Percentiles rank a stretch among this genome's conserved stretches.
Evolutionary conservation across 2,113 vertebrate genomes (phyloP).

Genomic region (Otolemur garnettii): DNA sequence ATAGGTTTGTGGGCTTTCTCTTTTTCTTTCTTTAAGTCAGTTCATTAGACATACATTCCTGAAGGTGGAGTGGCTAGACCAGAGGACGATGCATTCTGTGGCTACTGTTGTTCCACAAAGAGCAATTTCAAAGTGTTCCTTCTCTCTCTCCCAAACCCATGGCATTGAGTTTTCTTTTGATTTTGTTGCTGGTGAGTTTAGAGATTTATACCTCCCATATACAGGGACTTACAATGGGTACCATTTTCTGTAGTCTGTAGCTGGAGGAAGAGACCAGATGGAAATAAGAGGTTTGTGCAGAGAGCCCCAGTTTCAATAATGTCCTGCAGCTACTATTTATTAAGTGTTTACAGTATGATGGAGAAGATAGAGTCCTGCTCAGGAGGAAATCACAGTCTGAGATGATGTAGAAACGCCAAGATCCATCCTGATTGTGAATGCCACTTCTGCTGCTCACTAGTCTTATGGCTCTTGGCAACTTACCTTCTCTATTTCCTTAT

Average conservation of each 20-base stretch:
- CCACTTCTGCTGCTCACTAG: not conserved
- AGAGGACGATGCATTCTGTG: conserved; percentile 1
- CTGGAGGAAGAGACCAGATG: not conserved
- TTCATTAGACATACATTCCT: not conserved
- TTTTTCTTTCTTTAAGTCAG: conserved; percentile 26
- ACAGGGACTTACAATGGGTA: not conserved
- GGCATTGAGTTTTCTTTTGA: not conserved
- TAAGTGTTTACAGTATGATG: not conserved
- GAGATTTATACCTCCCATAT: not conserved
- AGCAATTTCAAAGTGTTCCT: conserved; percentile 39
- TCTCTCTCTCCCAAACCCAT: not conserved
- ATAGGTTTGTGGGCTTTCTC: not conserved
- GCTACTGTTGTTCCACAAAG: not conserved
- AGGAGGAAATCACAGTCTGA: not conserved
- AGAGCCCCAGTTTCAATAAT: not conserved
- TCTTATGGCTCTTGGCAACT: not conserved
- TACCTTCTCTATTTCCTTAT: not conserved
- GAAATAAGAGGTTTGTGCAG: not conserved
- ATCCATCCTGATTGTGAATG: not conserved
- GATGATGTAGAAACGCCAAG: not conserved
- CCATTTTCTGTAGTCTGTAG: not conserved
- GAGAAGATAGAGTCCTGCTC: not conserved
- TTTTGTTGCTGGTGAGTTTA: conserved; percentile 47
- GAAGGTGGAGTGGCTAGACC: not conserved
- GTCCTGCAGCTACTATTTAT: not conserved